These are phyloP conservation scores for Progne subis DNA, from an alignment of 2,113 vertebrate species.

Conservation along the genomic window DNA sequence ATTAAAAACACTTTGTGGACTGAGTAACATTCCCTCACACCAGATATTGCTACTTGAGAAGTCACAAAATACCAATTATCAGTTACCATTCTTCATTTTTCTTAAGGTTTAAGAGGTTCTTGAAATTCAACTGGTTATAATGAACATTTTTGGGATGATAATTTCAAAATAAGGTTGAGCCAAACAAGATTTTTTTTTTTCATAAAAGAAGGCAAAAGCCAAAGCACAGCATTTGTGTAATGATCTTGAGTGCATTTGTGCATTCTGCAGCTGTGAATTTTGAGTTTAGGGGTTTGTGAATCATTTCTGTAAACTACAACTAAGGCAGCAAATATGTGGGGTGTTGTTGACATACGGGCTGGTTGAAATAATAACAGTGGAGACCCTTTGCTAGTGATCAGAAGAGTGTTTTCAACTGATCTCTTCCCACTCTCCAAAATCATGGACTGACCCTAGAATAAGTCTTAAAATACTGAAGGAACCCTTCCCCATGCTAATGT, in stretches of 20 bases:
- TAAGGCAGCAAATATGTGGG: not conserved
- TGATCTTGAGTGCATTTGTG: not conserved
- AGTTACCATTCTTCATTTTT: not conserved
- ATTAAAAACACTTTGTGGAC: not conserved
- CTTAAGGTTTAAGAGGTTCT: not conserved
- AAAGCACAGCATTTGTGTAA: not conserved
- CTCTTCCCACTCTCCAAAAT: not conserved
- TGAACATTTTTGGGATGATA: not conserved
- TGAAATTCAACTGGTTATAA: not conserved
- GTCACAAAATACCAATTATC: not conserved
- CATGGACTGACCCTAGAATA: not conserved
- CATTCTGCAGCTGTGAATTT: not conserved
- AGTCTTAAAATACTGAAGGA: not conserved
- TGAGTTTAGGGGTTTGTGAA: not conserved
- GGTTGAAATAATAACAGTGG: not conserved
- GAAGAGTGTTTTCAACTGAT: not conserved
- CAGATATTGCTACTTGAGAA: not conserved
- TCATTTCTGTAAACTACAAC: not conserved
- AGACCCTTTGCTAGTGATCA: not conserved
- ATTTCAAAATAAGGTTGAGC: not conserved
- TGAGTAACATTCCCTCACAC: not conserved
- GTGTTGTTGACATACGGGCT: not conserved
- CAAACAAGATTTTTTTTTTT: not conserved
- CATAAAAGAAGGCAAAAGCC: not conserved
- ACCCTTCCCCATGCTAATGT: fast-evolving